Conservation (phyloP, 2,888 invertebrate species). For the Hydroisotoma schaefferi region DNA sequence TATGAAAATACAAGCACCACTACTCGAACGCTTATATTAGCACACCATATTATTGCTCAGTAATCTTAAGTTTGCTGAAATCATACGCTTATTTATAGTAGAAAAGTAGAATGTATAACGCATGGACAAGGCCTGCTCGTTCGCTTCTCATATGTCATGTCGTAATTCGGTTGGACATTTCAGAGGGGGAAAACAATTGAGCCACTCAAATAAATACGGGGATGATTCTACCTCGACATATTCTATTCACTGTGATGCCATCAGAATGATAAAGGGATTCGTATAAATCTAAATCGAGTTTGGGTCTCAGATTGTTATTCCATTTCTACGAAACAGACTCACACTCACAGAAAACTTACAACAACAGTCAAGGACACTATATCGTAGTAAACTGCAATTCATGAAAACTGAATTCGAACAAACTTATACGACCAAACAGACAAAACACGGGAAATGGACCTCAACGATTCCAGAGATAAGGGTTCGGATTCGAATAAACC, state of each 20-base stretch:
- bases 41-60: neutral
- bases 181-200: slow-evolving; percentile 20
- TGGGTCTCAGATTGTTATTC: too few species aligned
- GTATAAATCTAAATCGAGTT: neutral
- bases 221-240: slow-evolving; percentile 11
- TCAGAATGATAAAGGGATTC: slow-evolving; percentile 17
- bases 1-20: neutral
- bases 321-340: too few species aligned
- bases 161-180: slow-evolving; percentile 14
- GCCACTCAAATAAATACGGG: slow-evolving; percentile 13
- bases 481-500: neutral
- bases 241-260: neutral
- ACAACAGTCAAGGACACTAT: too few species aligned
- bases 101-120: too few species aligned
- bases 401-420: neutral
- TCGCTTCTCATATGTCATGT: neutral
- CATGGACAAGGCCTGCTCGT: too few species aligned
- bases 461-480: neutral
- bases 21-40: too few species aligned
- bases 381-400: too few species aligned
- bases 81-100: too few species aligned
- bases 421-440: neutral
- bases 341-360: too few species aligned
- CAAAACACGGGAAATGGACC: slow-evolving; percentile 14
- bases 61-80: slow-evolving; percentile 3